phyloP scores from a whole-genome alignment of 2,888 invertebrate species.

The Gymnocheta viridis region DNA sequence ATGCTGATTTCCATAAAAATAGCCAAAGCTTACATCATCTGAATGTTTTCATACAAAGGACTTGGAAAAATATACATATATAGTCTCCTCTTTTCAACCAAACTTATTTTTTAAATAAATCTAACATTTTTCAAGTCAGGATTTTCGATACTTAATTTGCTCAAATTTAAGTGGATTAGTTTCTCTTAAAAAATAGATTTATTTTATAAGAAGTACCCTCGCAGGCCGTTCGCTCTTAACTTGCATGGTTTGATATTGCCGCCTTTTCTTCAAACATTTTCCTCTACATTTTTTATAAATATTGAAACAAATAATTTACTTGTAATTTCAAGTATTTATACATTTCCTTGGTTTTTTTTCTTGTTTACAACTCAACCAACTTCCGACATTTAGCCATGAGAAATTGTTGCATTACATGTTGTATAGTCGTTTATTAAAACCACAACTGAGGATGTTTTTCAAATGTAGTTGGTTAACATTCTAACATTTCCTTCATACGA shows the following conservation, averaged over 20 bases:
- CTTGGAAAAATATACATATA: no score
- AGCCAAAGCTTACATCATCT: no score
- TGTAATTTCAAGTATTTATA: constrained; percentile 13
- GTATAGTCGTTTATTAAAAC: constrained; percentile 31
- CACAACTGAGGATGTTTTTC: constrained; percentile 15
- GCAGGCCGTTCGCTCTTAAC: neutral
- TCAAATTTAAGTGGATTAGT: neutral
- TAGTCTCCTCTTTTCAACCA: no score
- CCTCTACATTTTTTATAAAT: neutral
- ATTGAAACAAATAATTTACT: constrained; percentile 19
- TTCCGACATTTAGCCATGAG: constrained; percentile 65
- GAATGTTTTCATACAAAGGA: no score
- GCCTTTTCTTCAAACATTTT: neutral
- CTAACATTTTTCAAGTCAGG: no score
- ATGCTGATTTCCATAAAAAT: neutral
- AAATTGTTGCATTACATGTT: constrained; percentile 59
- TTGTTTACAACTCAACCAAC: constrained; percentile 40
- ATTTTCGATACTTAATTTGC: no score
- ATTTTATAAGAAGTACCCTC: neutral
- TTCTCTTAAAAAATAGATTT: neutral
- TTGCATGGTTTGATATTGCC: neutral
- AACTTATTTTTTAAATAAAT: no score
- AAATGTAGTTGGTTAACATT: constrained; percentile 2
- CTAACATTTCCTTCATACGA: constrained; percentile 24
- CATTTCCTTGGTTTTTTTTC: constrained; percentile 7